phyloP scores from a whole-genome alignment of 2,888 invertebrate genomes.

The Amphimallon solstitiale region DNA sequence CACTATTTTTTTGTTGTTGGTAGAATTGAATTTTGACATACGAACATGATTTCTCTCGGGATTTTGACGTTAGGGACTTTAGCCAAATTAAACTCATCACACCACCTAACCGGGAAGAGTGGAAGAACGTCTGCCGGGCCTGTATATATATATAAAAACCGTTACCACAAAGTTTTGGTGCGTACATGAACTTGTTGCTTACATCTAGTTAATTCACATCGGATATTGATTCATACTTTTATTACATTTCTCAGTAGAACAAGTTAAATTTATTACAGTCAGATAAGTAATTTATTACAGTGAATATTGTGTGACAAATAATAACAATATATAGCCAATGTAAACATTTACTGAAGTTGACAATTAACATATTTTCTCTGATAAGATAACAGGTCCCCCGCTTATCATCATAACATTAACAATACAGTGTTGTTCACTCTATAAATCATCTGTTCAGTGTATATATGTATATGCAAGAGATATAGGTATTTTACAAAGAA shows the following conservation, averaged over 20 bases:
- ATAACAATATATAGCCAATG: slow-evolving; percentile 9
- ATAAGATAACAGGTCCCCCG: slow-evolving; percentile 21
- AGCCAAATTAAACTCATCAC: too few species aligned
- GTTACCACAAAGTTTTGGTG: too few species aligned
- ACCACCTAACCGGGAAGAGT: too few species aligned
- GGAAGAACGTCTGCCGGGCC: too few species aligned
- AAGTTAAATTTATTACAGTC: slow-evolving; percentile 7
- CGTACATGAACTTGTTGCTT: too few species aligned
- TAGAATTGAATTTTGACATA: too few species aligned
- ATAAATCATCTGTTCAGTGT: slow-evolving; percentile 21
- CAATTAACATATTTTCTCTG: slow-evolving; percentile 21
- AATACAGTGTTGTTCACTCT: slow-evolving; percentile 11
- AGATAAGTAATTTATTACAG: slow-evolving; percentile 14
- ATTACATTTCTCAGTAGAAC: slow-evolving; percentile 9
- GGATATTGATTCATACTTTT: neutral
- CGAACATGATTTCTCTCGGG: too few species aligned
- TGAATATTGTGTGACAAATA: slow-evolving; percentile 22
- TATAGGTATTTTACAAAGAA: neutral
- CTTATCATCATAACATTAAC: slow-evolving; percentile 22
- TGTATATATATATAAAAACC: too few species aligned
- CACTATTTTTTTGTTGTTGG: too few species aligned
- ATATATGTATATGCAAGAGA: neutral
- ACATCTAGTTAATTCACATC: too few species aligned
- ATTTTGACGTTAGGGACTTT: too few species aligned
- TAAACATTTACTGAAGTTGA: slow-evolving; percentile 14